A percentile compares a stretch with the other conserved stretches of the same genome.
Conservation (phyloP, 1,140 invertebrate genomes). For the Diploscapter pachys region DNA sequence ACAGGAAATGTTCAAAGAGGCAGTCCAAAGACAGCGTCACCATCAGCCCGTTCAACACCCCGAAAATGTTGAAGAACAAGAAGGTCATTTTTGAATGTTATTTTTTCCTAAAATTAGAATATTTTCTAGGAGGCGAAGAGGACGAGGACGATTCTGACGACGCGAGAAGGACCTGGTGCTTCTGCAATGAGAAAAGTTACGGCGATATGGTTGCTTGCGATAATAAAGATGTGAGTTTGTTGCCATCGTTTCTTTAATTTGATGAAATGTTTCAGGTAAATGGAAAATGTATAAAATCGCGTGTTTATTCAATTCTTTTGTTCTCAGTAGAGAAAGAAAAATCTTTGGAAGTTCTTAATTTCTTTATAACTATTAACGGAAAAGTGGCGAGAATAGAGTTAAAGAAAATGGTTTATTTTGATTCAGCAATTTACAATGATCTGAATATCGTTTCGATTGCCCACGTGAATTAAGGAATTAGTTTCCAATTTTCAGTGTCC, state of each 20-base stretch:
- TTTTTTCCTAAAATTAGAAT: slow-evolving; percentile 1
- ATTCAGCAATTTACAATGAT: not conserved
- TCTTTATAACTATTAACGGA: not conserved
- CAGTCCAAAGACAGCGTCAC: slow-evolving; percentile 16
- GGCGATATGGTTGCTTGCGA: slow-evolving; percentile 99
- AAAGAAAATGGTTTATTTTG: not conserved
- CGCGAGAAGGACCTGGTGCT: slow-evolving; percentile 31
- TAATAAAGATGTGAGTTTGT: slow-evolving; percentile 68
- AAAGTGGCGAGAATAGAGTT: not conserved
- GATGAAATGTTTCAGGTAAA: not conserved
- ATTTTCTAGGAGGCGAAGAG: slow-evolving; percentile 19
- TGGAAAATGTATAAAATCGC: slow-evolving; percentile 1
- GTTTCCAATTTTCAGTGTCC: slow-evolving; percentile 71
- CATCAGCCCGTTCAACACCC: slow-evolving; percentile 7
- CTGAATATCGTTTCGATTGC: slow-evolving; percentile 1
- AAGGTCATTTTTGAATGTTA: slow-evolving; percentile 4
- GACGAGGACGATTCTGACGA: slow-evolving; percentile 24
- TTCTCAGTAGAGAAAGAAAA: not conserved
- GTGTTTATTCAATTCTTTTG: not conserved
- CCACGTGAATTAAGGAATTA: not conserved
- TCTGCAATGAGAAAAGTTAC: slow-evolving; percentile 68
- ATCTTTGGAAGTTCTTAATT: too few species aligned
- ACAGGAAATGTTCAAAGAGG: slow-evolving; percentile 42
- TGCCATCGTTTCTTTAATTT: not conserved
- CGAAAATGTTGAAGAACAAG: not conserved